A percentile compares a stretch with the other conserved stretches of the same genome.
Evolutionary conservation across 2,888 invertebrate genomes (phyloP).

Genomic region (Baccha elongata): DNA sequence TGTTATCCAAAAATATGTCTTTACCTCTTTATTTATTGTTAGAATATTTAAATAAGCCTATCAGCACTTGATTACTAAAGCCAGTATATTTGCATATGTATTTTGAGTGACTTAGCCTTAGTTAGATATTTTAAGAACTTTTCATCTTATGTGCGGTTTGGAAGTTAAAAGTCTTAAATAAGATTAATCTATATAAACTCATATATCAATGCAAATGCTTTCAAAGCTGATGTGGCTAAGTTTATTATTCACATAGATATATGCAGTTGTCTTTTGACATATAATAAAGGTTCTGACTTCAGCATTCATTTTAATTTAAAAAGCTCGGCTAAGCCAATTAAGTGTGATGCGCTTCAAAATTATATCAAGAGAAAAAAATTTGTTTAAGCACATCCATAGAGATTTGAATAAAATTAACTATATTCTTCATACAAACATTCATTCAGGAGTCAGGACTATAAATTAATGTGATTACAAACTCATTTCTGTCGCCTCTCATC

Average conservation of each 20-base stretch:
- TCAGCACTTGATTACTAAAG: slow-evolving; percentile 38
- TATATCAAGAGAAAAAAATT: neutral
- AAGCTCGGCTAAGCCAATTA: neutral
- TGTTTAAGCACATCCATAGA: neutral
- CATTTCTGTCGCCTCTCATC: neutral
- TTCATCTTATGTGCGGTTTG: neutral
- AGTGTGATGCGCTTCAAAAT: neutral
- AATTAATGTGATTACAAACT: neutral
- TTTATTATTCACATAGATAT: neutral
- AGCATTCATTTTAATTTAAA: neutral
- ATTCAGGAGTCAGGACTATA: neutral
- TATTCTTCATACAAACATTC: neutral
- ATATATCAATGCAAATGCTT: slow-evolving; percentile 7
- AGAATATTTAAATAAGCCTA: slow-evolving; percentile 39
- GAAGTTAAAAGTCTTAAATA: slow-evolving; percentile 7
- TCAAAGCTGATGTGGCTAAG: neutral
- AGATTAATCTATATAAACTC: slow-evolving; percentile 18
- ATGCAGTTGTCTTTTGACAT: neutral
- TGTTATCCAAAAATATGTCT: slow-evolving; percentile 5
- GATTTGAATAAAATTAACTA: neutral
- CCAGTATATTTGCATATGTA: slow-evolving; percentile 36
- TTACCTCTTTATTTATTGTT: slow-evolving; percentile 18
- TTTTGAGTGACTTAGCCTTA: neutral
- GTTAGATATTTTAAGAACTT: slow-evolving; percentile 13
- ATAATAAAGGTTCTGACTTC: neutral